Evolutionary conservation across 1,140 invertebrate genomes (phyloP).

Genomic region (Leptopilina boulardi): DNA sequence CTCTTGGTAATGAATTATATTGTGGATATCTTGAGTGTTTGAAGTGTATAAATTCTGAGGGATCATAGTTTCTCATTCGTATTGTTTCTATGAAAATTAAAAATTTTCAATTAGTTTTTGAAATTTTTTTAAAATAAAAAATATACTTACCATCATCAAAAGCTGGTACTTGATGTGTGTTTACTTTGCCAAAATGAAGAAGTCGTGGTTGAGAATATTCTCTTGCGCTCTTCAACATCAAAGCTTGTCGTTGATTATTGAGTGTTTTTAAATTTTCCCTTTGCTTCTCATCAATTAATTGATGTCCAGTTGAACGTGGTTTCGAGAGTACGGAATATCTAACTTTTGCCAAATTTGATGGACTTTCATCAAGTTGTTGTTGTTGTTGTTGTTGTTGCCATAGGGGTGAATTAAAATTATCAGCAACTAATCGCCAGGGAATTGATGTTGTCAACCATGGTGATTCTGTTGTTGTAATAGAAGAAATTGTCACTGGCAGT

Average conservation of each 20-base stretch:
- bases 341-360: constrained; percentile 38
- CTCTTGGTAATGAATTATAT: constrained; percentile 1
- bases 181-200: constrained; percentile 65
- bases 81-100: not conserved
- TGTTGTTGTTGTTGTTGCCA: constrained; percentile 34
- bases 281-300: constrained; percentile 50
- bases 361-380: constrained; percentile 41
- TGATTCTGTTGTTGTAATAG: constrained; percentile 48
- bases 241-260: constrained; percentile 50
- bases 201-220: constrained; percentile 58
- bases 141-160: constrained; percentile 47
- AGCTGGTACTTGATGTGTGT: constrained; percentile 58
- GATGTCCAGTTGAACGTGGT: constrained; percentile 41
- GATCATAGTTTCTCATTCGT: constrained; percentile 31
- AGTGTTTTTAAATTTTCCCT: constrained; percentile 54
- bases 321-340: constrained; percentile 49
- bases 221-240: constrained; percentile 52
- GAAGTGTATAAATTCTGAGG: constrained; percentile 36
- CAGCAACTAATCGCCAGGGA: constrained; percentile 62
- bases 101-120: constrained; percentile 32
- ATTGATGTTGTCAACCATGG: constrained; percentile 47
- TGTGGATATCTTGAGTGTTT: constrained; percentile 37
- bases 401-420: constrained; percentile 59
- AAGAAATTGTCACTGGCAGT: constrained; percentile 41
- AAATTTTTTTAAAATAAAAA: constrained; percentile 15